phyloP scores from a whole-genome alignment of 2,113 vertebrate genomes.

The Pterocles gutturalis region DNA sequence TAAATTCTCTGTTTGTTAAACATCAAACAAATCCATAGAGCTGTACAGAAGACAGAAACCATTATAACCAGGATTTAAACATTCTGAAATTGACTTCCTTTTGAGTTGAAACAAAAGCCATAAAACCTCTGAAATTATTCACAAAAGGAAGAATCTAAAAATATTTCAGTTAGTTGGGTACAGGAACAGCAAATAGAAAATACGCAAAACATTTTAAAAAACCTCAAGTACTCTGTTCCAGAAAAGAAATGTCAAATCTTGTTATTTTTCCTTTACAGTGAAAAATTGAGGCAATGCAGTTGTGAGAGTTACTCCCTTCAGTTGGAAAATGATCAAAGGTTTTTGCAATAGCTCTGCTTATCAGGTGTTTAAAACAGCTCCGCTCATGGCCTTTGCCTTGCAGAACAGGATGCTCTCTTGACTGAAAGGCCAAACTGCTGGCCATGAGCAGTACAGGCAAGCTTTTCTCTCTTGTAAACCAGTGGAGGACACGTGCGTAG shows the following conservation, averaged over 20 bases:
- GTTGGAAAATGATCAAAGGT: background rate
- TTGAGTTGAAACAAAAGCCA: constrained; percentile 5
- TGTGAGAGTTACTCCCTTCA: background rate
- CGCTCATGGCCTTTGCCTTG: background rate
- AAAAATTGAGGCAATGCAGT: background rate
- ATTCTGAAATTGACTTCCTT: background rate
- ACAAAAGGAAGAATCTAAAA: constrained; percentile 11
- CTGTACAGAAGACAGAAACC: background rate
- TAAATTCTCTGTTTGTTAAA: background rate
- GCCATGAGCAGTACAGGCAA: background rate
- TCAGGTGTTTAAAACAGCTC: background rate
- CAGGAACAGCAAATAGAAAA: background rate
- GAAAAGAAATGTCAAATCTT: background rate
- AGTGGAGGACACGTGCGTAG: accelerated
- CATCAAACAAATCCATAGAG: background rate
- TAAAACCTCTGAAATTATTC: constrained; percentile 9
- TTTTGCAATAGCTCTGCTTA: background rate
- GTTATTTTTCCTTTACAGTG: background rate
- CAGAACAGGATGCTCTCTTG: background rate
- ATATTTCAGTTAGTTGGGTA: background rate
- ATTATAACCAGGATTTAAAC: background rate
- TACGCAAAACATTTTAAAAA: background rate
- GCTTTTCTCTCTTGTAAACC: background rate
- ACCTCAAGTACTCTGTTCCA: background rate
- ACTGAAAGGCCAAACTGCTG: background rate